These are phyloP conservation scores for Charina bottae DNA, from an alignment of 2,113 vertebrate genomes.

Conservation along the genomic window DNA sequence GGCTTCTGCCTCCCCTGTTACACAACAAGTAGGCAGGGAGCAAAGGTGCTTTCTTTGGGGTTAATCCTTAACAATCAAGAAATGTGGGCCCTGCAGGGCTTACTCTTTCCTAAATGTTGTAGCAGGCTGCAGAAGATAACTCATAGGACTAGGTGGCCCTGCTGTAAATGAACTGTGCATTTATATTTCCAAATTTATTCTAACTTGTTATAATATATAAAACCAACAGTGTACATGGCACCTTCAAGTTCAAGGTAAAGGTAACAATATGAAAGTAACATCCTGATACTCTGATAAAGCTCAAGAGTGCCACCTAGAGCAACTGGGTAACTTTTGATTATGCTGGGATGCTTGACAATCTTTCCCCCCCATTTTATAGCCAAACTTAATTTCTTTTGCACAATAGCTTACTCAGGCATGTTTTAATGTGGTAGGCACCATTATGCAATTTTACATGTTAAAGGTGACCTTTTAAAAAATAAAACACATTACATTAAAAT, in stretches of 20 bases:
- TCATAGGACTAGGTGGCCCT: not conserved
- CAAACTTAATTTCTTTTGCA: not conserved
- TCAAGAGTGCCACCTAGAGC: not conserved
- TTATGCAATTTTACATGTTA: not conserved
- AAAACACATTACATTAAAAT: not conserved
- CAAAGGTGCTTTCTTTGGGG: not conserved
- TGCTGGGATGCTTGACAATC: not conserved
- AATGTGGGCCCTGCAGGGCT: not conserved
- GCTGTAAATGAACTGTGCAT: not conserved
- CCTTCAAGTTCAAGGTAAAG: not conserved
- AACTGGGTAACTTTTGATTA: not conserved
- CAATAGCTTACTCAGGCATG: not conserved
- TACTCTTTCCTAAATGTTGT: not conserved
- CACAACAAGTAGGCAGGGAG: not conserved
- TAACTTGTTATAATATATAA: not conserved
- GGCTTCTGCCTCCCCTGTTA: not conserved
- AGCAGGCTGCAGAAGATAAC: not conserved
- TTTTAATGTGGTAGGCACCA: not conserved
- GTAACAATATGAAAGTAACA: not conserved
- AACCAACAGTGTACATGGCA: not conserved
- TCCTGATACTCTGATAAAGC: not conserved
- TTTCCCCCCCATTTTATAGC: not conserved
- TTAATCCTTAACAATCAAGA: not conserved
- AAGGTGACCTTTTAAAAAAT: not conserved
- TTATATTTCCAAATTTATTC: not conserved